A percentile compares a stretch with the other conserved stretches of the same genome.
phyloP scores from a whole-genome alignment of 1,140 invertebrate species.

The Grapholita molesta region DNA sequence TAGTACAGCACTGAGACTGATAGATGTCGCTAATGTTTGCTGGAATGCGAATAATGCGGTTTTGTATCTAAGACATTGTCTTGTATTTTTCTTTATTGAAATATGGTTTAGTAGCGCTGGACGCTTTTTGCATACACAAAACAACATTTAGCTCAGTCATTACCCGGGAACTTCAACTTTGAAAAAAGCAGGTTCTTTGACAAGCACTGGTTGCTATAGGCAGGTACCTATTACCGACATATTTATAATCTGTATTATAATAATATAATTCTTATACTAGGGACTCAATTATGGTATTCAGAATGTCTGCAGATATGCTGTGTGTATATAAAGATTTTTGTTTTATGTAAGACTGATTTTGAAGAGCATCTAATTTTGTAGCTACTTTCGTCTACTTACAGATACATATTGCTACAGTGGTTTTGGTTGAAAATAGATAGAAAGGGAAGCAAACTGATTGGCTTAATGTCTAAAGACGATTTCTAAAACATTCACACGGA shows the following conservation, averaged over 20 bases:
- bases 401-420: neutral
- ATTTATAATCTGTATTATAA: constrained; percentile 65
- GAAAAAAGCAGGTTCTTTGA: no score
- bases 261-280: constrained; percentile 71
- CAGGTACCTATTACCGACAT: constrained; percentile 57
- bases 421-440: neutral
- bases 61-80: no score
- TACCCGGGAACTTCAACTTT: neutral
- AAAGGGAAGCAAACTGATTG: no score
- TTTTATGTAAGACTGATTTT: constrained; percentile 66
- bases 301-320: constrained; percentile 57
- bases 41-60: no score
- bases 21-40: no score
- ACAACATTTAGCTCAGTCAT: neutral
- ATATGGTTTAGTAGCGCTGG: constrained; percentile 19
- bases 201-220: constrained; percentile 68
- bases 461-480: no score
- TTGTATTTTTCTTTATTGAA: no score
- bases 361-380: constrained; percentile 32
- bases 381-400: constrained; percentile 3
- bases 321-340: constrained; percentile 65
- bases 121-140: neutral
- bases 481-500: no score
- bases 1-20: no score
- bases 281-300: constrained; percentile 73